Percentiles rank a stretch among this genome's conserved stretches.
Conservation (phyloP, 2,113 vertebrate species). For the Ornithorhynchus anatinus region DNA sequence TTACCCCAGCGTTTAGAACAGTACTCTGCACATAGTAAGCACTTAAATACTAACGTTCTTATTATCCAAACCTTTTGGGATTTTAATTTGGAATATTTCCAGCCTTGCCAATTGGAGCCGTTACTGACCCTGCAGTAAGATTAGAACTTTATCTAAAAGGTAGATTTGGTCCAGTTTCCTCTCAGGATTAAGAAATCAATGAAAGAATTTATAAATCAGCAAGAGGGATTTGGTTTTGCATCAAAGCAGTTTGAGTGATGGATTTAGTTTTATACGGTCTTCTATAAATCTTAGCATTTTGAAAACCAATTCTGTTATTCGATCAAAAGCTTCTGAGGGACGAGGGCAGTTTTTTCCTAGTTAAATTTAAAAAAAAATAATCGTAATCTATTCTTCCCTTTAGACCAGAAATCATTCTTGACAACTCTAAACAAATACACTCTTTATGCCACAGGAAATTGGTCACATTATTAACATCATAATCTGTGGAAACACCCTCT, state of each 20-base stretch:
- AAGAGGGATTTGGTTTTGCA: conserved; percentile 18
- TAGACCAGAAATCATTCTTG: conserved; percentile 36
- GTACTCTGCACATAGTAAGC: not conserved
- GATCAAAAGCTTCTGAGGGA: not conserved
- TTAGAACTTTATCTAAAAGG: conserved; percentile 38
- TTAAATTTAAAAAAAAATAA: too few species aligned
- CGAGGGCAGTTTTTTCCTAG: too few species aligned
- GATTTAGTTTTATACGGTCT: conserved; percentile 27
- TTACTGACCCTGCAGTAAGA: conserved; percentile 16
- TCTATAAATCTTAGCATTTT: conserved; percentile 20
- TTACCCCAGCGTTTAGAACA: not conserved
- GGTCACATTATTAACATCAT: conserved; percentile 52
- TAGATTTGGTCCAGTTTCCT: too few species aligned
- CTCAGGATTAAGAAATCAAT: conserved; percentile 37
- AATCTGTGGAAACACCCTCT: conserved; percentile 27
- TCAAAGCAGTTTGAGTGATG: conserved; percentile 30
- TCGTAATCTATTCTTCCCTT: conserved; percentile 44
- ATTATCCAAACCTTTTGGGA: conserved; percentile 32
- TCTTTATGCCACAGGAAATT: conserved; percentile 49
- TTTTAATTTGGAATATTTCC: conserved; percentile 50
- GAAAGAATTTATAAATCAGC: conserved; percentile 9
- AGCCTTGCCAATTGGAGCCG: conserved; percentile 51
- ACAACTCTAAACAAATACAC: conserved; percentile 37
- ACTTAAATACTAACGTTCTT: conserved; percentile 25
- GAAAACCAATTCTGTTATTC: conserved; percentile 31